phyloP scores from a whole-genome alignment of 2,797 vertebrate species.

The Poecilia velifera region DNA sequence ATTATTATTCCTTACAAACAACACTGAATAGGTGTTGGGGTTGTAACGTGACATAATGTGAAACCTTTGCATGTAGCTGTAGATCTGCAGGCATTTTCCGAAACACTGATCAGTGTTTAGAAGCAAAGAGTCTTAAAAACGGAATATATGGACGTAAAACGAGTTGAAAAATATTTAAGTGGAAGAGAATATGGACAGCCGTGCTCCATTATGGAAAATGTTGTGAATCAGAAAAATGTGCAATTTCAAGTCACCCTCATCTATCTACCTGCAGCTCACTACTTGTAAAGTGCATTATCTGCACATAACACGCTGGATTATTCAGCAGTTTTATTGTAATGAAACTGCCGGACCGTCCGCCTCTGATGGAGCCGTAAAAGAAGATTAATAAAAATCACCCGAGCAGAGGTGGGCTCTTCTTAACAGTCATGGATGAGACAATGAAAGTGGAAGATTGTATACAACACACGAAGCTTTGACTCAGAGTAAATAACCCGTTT shows the following conservation, averaged over 20 bases:
- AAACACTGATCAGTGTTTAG: conserved; percentile 4
- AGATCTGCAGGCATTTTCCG: conserved; percentile 14
- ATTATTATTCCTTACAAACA: not conserved
- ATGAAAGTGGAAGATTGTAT: not conserved
- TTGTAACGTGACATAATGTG: not conserved
- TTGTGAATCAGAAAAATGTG: not conserved
- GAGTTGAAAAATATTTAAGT: conserved; percentile 11
- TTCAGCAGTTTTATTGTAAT: not conserved
- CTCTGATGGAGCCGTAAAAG: conserved; percentile 12
- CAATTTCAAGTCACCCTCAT: conserved; percentile 36
- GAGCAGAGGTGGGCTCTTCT: not conserved
- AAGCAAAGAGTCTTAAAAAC: conserved; percentile 7
- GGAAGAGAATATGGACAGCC: conserved; percentile 12
- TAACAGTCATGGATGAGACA: not conserved
- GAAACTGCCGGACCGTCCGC: conserved; percentile 8
- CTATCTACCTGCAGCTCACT: conserved; percentile 53
- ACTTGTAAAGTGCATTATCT: conserved; percentile 19
- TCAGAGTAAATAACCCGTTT: not conserved
- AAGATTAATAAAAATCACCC: conserved; percentile 6
- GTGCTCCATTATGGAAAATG: conserved; percentile 2
- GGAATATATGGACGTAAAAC: conserved; percentile 18
- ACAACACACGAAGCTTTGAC: not conserved
- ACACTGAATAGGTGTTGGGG: not conserved
- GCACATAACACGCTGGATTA: conserved; percentile 3
- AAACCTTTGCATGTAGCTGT: conserved; percentile 2